Evolutionary conservation across 2,888 invertebrate genomes (phyloP), one percentile per base, ranked within the genome.

Genomic region (Chymomyza caudatula): DNA sequence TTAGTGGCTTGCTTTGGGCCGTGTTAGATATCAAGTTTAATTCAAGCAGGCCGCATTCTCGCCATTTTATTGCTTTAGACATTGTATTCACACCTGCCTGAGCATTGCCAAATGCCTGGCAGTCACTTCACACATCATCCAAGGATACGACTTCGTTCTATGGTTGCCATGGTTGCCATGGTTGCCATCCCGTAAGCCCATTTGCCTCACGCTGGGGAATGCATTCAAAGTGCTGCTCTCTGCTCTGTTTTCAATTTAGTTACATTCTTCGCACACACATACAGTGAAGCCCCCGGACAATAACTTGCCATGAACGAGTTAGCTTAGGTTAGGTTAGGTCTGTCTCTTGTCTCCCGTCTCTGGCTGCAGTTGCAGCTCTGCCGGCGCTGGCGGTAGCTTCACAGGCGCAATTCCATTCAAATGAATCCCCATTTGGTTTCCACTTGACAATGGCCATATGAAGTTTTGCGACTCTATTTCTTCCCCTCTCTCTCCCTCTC

Each of bases 391-490:
- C 29, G 29, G 8, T 37, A 11, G 29, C 29, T 11, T 71, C 69
- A 66, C 62, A 64, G 61, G 72, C 71, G 67, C 69, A 74, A 71
- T 78, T 80, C 81, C 73, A 82, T 81, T 81, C 82, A 82, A 82
- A 81, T 82, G 82, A 80, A 76, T 82, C 75, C 80, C 81, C 78
- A 66, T 80, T 82, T 80, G 80, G 78, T 75, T 82, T 69, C 76
- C 74, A 78, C 74, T 80, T 82, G 80, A 81, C 82, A 81, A 82
- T 82, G 77, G 78, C 49, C 65, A 15, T 51, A 19, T 43, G 52
- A 11, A 37, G 29, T 37, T n/a, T 49, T 13, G 20, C 29, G 25
- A 57, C 23, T 49, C 47, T 58, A 4, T n/a, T n/a, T n/a, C n/a
- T n/a, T n/a, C 22, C 60, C 62, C 67, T 71, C 64, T 63, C 76